A percentile compares a stretch with the other conserved stretches of the same genome.
Evolutionary conservation across 1,140 invertebrate genomes (phyloP).

Genomic region (Lepidostoma basale): DNA sequence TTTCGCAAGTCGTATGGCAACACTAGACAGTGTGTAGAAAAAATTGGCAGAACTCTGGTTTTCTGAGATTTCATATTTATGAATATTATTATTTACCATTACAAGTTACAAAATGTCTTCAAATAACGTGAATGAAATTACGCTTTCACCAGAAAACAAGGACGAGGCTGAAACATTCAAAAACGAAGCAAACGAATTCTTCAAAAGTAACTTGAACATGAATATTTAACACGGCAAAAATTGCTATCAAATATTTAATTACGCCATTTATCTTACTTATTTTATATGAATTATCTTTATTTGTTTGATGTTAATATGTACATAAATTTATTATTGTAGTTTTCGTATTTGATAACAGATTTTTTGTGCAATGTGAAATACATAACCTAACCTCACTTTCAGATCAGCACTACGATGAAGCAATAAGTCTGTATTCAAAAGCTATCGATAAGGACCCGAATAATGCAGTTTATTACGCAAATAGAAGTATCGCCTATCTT

Average conservation of each 20-base stretch:
- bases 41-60: conserved; percentile 7
- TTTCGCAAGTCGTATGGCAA: conserved; percentile 7
- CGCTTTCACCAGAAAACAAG: conserved; percentile 52
- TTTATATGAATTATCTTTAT: neutral
- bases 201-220: conserved; percentile 77
- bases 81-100: conserved; percentile 20
- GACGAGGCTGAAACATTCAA: conserved; percentile 76
- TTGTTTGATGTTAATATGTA: neutral
- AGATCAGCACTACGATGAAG: conserved; percentile 89
- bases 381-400: conserved; percentile 47
- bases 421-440: conserved; percentile 89
- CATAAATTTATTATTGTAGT: neutral
- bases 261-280: neutral
- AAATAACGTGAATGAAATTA: conserved; percentile 13
- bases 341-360: conserved; percentile 4
- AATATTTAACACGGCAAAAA: conserved; percentile 20
- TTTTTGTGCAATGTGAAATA: conserved; percentile 21
- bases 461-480: conserved; percentile 87
- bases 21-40: conserved; percentile 2
- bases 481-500: conserved; percentile 94
- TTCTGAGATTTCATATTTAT: conserved; percentile 11
- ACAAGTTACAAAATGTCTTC: conserved; percentile 30
- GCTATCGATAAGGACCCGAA: conserved; percentile 88
- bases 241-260: too few relatives aligned
- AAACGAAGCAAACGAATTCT: conserved; percentile 82